Conservation (phyloP, 2,797 vertebrate genomes). For the Taeniopygia guttata region DNA sequence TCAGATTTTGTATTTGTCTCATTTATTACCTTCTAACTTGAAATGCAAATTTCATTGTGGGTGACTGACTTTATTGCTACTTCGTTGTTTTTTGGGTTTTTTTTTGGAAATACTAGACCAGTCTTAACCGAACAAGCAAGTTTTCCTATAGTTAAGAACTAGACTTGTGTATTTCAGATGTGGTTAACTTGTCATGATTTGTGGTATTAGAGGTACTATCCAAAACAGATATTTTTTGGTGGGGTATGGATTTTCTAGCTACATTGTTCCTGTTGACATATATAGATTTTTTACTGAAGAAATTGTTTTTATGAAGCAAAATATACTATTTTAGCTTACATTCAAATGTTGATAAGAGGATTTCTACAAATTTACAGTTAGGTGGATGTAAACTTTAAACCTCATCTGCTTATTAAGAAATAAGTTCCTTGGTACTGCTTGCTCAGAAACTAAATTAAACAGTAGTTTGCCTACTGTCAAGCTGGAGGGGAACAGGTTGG, state of each 20-base stretch:
- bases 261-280: neutral
- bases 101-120: neutral
- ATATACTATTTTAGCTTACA: neutral
- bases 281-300: neutral
- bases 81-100: neutral
- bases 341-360: neutral
- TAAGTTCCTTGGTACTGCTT: neutral
- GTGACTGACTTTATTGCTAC: neutral
- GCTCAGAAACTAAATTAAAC: neutral
- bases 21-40: neutral
- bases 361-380: neutral
- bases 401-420: neutral
- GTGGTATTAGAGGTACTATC: neutral
- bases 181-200: neutral
- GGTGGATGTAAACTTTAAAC: neutral
- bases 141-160: neutral
- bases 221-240: neutral
- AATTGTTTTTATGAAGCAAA: neutral
- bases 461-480: neutral
- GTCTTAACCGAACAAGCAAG: neutral
- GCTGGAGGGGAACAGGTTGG: neutral
- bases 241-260: neutral
- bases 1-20: neutral
- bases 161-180: neutral
- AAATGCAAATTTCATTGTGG: neutral